A percentile compares a stretch with the other conserved stretches of the same genome.
Evolutionary conservation across 2,888 invertebrate genomes (phyloP).

Genomic region (Amblyjoppa proteus): DNA sequence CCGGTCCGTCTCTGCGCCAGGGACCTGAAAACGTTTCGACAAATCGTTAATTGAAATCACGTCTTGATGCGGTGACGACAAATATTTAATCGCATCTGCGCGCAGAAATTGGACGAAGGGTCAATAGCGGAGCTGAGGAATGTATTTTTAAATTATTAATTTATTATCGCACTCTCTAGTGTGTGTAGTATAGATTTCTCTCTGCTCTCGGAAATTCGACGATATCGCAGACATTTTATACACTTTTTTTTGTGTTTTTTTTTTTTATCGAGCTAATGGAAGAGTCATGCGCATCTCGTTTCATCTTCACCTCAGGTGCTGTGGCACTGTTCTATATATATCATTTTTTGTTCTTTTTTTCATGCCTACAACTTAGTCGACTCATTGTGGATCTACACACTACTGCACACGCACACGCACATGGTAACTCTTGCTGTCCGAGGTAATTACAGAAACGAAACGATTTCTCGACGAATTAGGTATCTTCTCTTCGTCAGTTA

Average conservation of each 20-base stretch:
- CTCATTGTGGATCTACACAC: constrained; percentile 37
- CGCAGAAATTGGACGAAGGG: constrained; percentile 34
- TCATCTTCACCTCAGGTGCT: not conserved
- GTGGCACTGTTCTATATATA: constrained; percentile 19
- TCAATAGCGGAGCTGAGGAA: constrained; percentile 28
- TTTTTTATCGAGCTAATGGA: constrained; percentile 19
- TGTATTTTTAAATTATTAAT: constrained; percentile 57
- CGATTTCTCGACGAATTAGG: not conserved
- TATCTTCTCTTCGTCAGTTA: constrained; percentile 38
- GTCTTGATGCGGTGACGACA: not conserved
- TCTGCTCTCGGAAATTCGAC: constrained; percentile 24
- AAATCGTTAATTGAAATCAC: constrained; percentile 42
- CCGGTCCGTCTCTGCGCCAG: constrained; percentile 49
- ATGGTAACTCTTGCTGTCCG: constrained; percentile 8
- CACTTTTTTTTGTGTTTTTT: not conserved
- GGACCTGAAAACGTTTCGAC: constrained; percentile 64
- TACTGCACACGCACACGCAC: constrained; percentile 41
- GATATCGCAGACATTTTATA: constrained; percentile 47
- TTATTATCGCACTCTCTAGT: constrained; percentile 56
- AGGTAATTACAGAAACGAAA: not conserved
- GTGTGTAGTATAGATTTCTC: constrained; percentile 23
- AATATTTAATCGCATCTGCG: constrained; percentile 1
- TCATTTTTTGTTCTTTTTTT: not conserved
- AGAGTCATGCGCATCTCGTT: constrained; percentile 1
- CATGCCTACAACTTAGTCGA: constrained; percentile 31